Conservation (phyloP, 2,888 invertebrate species). For the Tricholauxania praeusta region DNA sequence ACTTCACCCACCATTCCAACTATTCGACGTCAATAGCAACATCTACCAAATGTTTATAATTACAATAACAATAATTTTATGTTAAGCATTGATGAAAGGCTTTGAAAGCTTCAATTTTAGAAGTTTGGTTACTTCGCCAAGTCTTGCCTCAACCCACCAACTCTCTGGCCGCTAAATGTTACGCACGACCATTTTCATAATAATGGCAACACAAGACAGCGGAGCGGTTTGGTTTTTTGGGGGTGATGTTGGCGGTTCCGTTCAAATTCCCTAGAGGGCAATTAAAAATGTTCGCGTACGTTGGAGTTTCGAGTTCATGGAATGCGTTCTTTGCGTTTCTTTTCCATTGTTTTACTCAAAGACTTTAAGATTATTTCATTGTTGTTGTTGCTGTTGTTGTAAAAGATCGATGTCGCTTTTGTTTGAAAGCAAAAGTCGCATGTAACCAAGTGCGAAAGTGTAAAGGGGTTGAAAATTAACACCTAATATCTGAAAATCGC, state of each 20-base stretch:
- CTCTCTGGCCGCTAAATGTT: neutral
- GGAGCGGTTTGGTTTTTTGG: constrained; percentile 1
- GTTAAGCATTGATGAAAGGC: constrained; percentile 59
- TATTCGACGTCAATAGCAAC: too few species aligned
- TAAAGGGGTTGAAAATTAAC: constrained; percentile 40
- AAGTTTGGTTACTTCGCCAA: neutral
- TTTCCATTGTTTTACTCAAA: constrained; percentile 8
- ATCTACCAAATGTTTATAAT: constrained; percentile 26
- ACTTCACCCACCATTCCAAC: too few species aligned
- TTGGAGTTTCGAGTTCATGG: constrained; percentile 2
- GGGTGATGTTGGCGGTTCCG: constrained; percentile 24
- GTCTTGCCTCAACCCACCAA: neutral
- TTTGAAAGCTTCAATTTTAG: constrained; percentile 32
- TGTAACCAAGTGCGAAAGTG: constrained; percentile 33
- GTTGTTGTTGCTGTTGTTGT: constrained; percentile 18
- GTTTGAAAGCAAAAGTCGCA: neutral
- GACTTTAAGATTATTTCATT: neutral
- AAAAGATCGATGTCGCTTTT: constrained; percentile 20
- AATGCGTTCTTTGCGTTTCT: constrained; percentile 13
- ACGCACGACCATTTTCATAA: constrained; percentile 8
- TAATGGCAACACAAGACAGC: constrained; percentile 22
- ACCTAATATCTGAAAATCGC: constrained; percentile 42
- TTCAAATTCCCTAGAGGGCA: constrained; percentile 55
- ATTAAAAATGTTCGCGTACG: constrained; percentile 52
- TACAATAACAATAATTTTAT: constrained; percentile 55